Base-by-base conservation (phyloP, 2,888 invertebrate genomes). In the Pyralis farinalis region DNA sequence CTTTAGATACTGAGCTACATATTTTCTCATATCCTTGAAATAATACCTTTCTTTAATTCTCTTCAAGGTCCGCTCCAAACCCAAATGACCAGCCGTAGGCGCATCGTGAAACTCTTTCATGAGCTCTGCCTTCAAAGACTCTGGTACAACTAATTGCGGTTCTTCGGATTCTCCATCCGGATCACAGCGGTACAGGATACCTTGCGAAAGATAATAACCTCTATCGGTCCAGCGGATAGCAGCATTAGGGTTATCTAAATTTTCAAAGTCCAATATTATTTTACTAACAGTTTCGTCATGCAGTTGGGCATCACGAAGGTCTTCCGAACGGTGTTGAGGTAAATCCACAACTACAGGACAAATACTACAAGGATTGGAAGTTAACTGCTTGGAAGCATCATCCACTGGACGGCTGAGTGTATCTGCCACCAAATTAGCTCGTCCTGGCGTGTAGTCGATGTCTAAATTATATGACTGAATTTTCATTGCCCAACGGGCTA, bases 1-100 rank as follows among this genome's bases (percentile, higher is more conserved):
- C 7, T 25, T 30, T 0, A 42, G 12, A 31, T 38, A 71, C 61
- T 33, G 66, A 34, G 0, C 70, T 30, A 1, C 70, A 37, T 1
- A 37, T 49, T 5, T 43, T 34, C 1, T 57, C 55, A 42, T 58
- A 63, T 1, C 38, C 22, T 47, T 49, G 3, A 63, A 43, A 32
- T 62, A 56, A 0, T 30, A 42, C 1, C 21, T 46, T 39, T 7
- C 31, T 16, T 2, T 59, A 43, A 21, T 54, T 46, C 9, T 38
- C 33, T 31, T 49, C 9, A 56, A 7, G 4, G 44, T 44, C 12
- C 28, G 22, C 0, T 44, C 37, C 22, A 40, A 30, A 7, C 44
- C 40, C 1, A 12, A 12, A 12, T 40, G 44, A 5, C 44, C 40
- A 12, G 27, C 34, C 5, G 29, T 30, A 6, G 27, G 34, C 8